Evolutionary conservation across 2,888 invertebrate species (phyloP).

Genomic region (Agrypnus murinus): DNA sequence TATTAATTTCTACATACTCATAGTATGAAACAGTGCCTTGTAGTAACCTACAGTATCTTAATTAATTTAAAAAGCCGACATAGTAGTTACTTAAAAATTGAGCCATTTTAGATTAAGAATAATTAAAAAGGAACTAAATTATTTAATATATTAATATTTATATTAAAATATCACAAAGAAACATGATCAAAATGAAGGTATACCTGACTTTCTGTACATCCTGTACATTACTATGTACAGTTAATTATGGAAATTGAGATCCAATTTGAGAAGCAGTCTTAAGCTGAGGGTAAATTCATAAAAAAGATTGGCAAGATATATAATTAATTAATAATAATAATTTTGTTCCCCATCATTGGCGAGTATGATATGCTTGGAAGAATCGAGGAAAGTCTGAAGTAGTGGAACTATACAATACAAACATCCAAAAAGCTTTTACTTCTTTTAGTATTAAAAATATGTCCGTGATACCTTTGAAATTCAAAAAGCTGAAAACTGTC

Average conservation of each 20-base stretch:
- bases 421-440: slow-evolving; percentile 44
- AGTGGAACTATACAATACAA: slow-evolving; percentile 46
- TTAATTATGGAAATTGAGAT: slow-evolving; percentile 54
- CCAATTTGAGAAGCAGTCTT: slow-evolving; percentile 69
- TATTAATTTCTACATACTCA: too few species aligned
- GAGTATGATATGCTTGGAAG: slow-evolving; percentile 58
- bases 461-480: slow-evolving; percentile 41
- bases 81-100: too few species aligned
- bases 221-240: not conserved
- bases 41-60: too few species aligned
- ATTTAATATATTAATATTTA: too few species aligned
- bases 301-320: slow-evolving; percentile 66
- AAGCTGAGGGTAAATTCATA: slow-evolving; percentile 59
- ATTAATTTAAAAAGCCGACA: too few species aligned
- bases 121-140: too few species aligned
- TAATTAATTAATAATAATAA: slow-evolving; percentile 43
- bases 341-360: slow-evolving; percentile 65
- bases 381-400: slow-evolving; percentile 43
- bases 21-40: too few species aligned
- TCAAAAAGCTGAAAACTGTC: slow-evolving; percentile 25
- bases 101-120: too few species aligned
- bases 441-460: slow-evolving; percentile 50
- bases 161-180: not conserved
- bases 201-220: slow-evolving; percentile 1
- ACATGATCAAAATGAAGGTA: not conserved